phyloP scores from a whole-genome alignment of 1,140 invertebrate species.

The Dinoponera quadriceps region DNA sequence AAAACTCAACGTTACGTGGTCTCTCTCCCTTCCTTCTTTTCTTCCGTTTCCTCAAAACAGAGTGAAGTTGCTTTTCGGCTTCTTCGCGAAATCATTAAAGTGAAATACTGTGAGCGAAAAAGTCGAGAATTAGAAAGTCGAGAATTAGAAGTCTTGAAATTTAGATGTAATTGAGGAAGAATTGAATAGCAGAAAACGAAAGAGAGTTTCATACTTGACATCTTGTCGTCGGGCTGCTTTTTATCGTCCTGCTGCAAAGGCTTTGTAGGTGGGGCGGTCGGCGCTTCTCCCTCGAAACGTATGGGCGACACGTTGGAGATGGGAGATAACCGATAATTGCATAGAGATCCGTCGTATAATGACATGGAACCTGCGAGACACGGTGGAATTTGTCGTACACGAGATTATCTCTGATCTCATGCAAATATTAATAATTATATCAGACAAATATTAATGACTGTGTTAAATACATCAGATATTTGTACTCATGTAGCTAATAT shows the following conservation, averaged over 20 bases:
- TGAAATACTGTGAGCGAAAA: constrained; percentile 36
- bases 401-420: not conserved
- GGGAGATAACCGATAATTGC: constrained; percentile 36
- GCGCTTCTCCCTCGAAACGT: not conserved
- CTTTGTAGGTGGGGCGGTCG: not conserved
- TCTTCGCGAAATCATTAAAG: constrained; percentile 25
- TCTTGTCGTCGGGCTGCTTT: not conserved
- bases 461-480: too few relatives aligned
- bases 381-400: not conserved
- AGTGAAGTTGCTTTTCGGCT: not conserved
- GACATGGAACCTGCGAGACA: not conserved
- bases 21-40: too few relatives aligned
- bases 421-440: too few relatives aligned
- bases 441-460: too few relatives aligned
- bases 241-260: not conserved
- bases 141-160: not conserved
- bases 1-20: too few relatives aligned
- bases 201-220: constrained; percentile 5
- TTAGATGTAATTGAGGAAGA: not conserved
- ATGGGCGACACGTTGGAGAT: not conserved
- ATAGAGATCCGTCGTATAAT: constrained; percentile 10
- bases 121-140: not conserved
- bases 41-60: constrained; percentile 11
- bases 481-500: too few relatives aligned
- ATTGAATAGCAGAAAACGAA: not conserved